Evolutionary conservation across 2,888 invertebrate species (phyloP).

Genomic region (Amblyjoppa proteus): DNA sequence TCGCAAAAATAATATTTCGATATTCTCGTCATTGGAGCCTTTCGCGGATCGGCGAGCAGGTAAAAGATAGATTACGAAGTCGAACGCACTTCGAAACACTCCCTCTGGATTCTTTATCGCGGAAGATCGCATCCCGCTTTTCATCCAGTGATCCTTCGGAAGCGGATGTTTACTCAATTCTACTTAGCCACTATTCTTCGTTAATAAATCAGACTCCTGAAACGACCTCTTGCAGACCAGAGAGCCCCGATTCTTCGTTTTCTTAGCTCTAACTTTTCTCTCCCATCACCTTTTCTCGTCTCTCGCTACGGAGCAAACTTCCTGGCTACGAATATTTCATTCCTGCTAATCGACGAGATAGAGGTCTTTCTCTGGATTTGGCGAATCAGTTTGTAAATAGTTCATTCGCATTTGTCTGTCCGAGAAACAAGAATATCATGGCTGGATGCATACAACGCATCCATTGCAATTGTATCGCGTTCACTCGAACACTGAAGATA

Average conservation of each 20-base stretch:
- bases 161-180: slow-evolving; percentile 53
- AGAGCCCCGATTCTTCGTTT: slow-evolving; percentile 8
- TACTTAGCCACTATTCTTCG: slow-evolving; percentile 50
- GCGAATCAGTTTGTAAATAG: neutral
- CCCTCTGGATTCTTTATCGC: slow-evolving; percentile 3
- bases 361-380: slow-evolving; percentile 3
- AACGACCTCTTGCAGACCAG: slow-evolving; percentile 28
- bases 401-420: neutral
- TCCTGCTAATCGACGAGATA: slow-evolving; percentile 1
- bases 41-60: neutral
- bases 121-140: neutral
- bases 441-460: too few relatives aligned
- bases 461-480: too few relatives aligned
- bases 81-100: neutral
- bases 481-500: too few relatives aligned
- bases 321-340: slow-evolving; percentile 48
- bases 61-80: slow-evolving; percentile 8
- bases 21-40: neutral
- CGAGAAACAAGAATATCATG: too few relatives aligned
- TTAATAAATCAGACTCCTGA: slow-evolving; percentile 56
- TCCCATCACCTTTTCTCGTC: slow-evolving; percentile 36
- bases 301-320: slow-evolving; percentile 25
- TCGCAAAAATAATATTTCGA: neutral
- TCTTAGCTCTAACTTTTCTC: slow-evolving; percentile 32
- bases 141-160: slow-evolving; percentile 8